Conservation (phyloP, 2,797 vertebrate genomes). For the Miichthys miiuy region DNA sequence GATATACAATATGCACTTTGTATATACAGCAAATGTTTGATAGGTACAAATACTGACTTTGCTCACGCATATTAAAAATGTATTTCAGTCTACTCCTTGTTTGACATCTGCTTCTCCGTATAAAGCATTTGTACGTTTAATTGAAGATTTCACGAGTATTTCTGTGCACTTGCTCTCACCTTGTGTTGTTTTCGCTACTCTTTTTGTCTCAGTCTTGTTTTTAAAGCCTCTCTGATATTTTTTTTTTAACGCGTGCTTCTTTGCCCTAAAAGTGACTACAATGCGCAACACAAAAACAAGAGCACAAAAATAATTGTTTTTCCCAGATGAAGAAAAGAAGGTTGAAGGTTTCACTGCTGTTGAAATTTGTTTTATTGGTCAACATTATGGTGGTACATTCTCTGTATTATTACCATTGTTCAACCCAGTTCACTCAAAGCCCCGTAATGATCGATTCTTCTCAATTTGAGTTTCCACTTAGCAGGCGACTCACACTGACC, state of each 20-base stretch:
- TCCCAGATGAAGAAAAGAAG: not conserved
- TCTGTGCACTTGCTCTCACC: not conserved
- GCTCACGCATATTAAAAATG: not conserved
- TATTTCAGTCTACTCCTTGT: not conserved
- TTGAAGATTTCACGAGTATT: not conserved
- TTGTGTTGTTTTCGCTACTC: not conserved
- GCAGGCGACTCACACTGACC: slow-evolving; percentile 42
- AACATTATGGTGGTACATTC: not conserved
- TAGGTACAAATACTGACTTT: slow-evolving; percentile 1
- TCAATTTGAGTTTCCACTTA: slow-evolving; percentile 55
- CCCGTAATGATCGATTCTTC: slow-evolving; percentile 52
- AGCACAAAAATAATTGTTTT: not conserved
- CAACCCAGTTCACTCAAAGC: slow-evolving; percentile 17
- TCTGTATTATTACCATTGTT: slow-evolving; percentile 27
- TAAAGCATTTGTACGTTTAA: not conserved
- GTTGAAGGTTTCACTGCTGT: not conserved
- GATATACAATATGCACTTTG: slow-evolving; percentile 18
- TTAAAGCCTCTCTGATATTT: not conserved
- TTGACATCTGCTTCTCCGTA: not conserved
- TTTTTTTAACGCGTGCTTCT: not conserved
- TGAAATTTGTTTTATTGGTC: not conserved
- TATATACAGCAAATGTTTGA: not conserved
- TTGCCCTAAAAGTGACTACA: not conserved
- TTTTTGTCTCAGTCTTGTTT: not conserved
- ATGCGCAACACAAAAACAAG: slow-evolving; percentile 6